These are phyloP conservation scores for Rhinogobio ventralis DNA, from an alignment of 2,797 vertebrate species.

Conservation along the genomic window DNA sequence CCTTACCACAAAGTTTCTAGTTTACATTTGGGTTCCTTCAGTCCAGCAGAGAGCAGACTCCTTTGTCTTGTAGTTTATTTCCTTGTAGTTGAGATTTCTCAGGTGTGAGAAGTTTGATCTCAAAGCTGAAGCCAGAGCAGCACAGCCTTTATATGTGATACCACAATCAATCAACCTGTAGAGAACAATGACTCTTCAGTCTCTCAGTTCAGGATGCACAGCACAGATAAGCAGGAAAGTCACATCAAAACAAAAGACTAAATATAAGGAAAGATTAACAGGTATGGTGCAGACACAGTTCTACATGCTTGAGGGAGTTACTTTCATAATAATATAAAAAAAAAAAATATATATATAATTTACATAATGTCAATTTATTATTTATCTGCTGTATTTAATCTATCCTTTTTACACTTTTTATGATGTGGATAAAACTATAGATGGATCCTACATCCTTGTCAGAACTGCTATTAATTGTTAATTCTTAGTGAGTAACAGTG, in stretches of 20 bases:
- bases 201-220: background rate
- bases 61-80: slow-evolving; percentile 9
- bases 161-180: background rate
- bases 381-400: too few species aligned
- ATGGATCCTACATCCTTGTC: background rate
- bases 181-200: background rate
- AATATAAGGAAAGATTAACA: background rate
- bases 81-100: background rate
- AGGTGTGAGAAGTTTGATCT: background rate
- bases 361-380: too few species aligned
- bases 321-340: too few species aligned
- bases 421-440: too few species aligned
- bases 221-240: background rate
- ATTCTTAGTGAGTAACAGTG: background rate
- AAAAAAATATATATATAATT: too few species aligned
- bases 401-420: too few species aligned
- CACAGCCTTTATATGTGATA: slow-evolving; percentile 1
- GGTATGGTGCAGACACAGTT: background rate
- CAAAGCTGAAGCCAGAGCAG: slow-evolving; percentile 8
- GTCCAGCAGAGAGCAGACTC: background rate
- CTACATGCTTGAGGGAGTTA: background rate
- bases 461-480: background rate
- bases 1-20: background rate
- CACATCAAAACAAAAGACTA: background rate
- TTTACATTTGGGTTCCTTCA: background rate